These are phyloP conservation scores for Aplochiton taeniatus DNA, from an alignment of 2,797 vertebrate genomes.

Conservation along the genomic window DNA sequence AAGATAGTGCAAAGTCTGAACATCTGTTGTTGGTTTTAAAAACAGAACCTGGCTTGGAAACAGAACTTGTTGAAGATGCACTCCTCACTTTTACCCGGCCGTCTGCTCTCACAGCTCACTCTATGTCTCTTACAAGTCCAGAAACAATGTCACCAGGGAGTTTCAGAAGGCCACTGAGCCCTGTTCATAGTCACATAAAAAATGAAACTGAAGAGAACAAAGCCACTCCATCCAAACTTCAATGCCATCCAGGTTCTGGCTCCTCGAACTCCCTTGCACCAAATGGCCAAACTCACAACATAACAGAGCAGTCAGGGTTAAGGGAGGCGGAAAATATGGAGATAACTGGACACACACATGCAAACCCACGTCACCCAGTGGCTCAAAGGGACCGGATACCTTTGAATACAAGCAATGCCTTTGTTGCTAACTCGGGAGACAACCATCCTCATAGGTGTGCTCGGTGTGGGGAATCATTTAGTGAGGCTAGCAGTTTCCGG, in stretches of 20 bases:
- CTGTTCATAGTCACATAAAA: constrained; percentile 51
- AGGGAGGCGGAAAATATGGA: constrained; percentile 4
- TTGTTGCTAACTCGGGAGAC: not conserved
- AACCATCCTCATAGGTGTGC: constrained; percentile 64
- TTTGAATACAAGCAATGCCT: fast-evolving
- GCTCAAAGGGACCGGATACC: constrained; percentile 2
- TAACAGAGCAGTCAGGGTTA: not conserved
- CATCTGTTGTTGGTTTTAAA: constrained; percentile 37
- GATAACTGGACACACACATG: not conserved
- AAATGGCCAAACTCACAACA: not conserved
- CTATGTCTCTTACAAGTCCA: not conserved
- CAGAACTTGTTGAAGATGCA: constrained; percentile 11
- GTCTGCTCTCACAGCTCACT: constrained; percentile 12
- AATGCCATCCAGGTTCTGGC: constrained; percentile 24
- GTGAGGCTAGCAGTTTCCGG: constrained; percentile 57
- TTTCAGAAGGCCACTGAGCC: not conserved
- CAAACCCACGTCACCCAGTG: not conserved
- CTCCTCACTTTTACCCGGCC: constrained; percentile 16
- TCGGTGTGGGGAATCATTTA: constrained; percentile 71
- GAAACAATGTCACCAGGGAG: constrained; percentile 25
- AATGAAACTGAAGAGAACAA: constrained; percentile 59
- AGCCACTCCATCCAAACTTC: constrained; percentile 37
- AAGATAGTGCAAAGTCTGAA: constrained; percentile 21
- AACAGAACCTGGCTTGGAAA: constrained; percentile 17
- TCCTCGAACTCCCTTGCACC: not conserved